These are phyloP conservation scores for Sitobion miscanthi DNA, from an alignment of 1,140 invertebrate species.

Conservation along the genomic window DNA sequence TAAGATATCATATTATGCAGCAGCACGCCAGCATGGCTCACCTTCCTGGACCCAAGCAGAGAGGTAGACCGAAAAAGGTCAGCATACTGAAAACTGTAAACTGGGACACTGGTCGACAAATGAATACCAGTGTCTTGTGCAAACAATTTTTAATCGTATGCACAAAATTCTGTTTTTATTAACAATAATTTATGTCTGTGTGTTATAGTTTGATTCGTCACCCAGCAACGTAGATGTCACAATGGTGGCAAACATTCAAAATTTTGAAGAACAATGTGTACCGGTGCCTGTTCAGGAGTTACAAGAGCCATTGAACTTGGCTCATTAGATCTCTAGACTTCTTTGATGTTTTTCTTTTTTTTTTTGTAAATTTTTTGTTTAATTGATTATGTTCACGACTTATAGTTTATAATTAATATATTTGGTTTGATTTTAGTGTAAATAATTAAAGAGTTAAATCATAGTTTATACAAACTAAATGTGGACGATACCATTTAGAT, in stretches of 20 bases:
- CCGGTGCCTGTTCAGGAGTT: constrained; percentile 25
- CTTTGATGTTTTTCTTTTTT: not conserved
- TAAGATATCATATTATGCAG: constrained; percentile 60
- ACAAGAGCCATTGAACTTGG: constrained; percentile 44
- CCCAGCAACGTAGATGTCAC: constrained; percentile 34
- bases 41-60: constrained; percentile 51
- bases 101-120: not conserved
- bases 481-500: not conserved
- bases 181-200: not conserved
- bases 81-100: constrained; percentile 49
- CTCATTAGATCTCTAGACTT: constrained; percentile 44
- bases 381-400: not conserved
- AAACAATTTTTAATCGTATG: constrained; percentile 38
- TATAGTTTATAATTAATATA: not conserved
- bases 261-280: constrained; percentile 46
- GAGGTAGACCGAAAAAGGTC: constrained; percentile 60
- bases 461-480: not conserved
- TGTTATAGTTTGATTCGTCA: constrained; percentile 34
- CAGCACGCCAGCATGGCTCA: constrained; percentile 58
- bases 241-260: constrained; percentile 48
- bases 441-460: not conserved
- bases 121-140: constrained; percentile 15
- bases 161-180: constrained; percentile 14
- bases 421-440: not conserved
- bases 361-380: constrained; percentile 14